A percentile compares a stretch with the other conserved stretches of the same genome.
phyloP scores from a whole-genome alignment of 2,113 vertebrate species.

The Geococcyx californianus region DNA sequence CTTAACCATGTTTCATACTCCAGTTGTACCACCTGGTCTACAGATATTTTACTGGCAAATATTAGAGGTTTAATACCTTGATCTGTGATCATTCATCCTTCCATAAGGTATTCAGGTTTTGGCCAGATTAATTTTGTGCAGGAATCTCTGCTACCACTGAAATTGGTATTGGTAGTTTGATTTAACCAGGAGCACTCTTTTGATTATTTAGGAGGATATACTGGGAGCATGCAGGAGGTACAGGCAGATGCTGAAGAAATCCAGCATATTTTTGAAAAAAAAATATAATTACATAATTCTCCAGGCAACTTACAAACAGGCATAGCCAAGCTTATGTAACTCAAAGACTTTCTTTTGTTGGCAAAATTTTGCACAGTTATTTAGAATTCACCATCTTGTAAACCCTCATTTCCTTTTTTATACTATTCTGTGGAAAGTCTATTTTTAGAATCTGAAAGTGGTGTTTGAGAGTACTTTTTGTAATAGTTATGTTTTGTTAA shows the following conservation, averaged over 20 bases:
- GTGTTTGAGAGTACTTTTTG: not conserved
- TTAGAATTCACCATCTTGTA: not conserved
- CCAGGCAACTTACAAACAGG: not conserved
- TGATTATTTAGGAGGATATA: not conserved
- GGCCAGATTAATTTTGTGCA: not conserved
- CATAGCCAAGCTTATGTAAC: not conserved
- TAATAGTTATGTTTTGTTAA: not conserved
- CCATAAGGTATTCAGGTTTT: not conserved
- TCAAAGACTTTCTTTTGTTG: not conserved
- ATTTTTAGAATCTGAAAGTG: not conserved
- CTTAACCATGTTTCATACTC: not conserved
- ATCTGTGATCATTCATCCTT: not conserved
- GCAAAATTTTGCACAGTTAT: not conserved
- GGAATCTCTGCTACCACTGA: not conserved
- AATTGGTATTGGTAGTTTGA: not conserved
- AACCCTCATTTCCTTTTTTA: not conserved
- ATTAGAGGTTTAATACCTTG: not conserved
- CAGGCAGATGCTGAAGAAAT: not conserved
- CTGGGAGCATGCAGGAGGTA: not conserved
- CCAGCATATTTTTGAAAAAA: not conserved
- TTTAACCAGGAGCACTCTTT: not conserved
- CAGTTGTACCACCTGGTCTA: not conserved
- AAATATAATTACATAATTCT: not conserved
- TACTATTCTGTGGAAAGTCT: not conserved
- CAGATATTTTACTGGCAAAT: not conserved